Evolutionary conservation across 2,888 invertebrate species (phyloP).

Genomic region (Epirrhoe alternata): DNA sequence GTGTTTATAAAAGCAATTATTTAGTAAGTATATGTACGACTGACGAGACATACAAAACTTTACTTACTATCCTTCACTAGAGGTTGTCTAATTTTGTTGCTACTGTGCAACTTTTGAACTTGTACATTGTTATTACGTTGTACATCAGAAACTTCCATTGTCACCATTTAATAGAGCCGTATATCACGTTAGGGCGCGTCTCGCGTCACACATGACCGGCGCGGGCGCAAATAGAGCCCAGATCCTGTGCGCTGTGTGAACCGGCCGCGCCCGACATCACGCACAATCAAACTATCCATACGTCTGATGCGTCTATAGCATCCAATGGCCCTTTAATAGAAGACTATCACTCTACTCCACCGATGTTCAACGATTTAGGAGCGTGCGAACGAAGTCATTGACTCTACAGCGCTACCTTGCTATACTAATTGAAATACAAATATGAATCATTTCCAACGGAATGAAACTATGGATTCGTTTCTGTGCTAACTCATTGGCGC

Average conservation of each 20-base stretch:
- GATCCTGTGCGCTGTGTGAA: slow-evolving; percentile 79
- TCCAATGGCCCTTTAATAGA: slow-evolving; percentile 44
- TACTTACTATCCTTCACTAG: too few species aligned
- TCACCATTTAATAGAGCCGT: slow-evolving; percentile 47
- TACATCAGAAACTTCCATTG: slow-evolving; percentile 39
- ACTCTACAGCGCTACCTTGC: slow-evolving; percentile 34
- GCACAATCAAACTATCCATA: slow-evolving; percentile 56
- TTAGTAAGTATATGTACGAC: background rate
- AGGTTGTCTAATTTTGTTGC: background rate
- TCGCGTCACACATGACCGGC: slow-evolving; percentile 68
- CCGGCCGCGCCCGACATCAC: slow-evolving; percentile 63
- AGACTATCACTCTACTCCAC: slow-evolving; percentile 38
- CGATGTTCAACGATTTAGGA: slow-evolving; percentile 27
- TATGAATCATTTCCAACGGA: slow-evolving; percentile 22
- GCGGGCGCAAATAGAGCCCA: slow-evolving; percentile 81
- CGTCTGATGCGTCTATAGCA: slow-evolving; percentile 40
- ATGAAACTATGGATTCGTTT: slow-evolving; percentile 7
- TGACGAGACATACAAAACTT: background rate
- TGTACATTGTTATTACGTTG: slow-evolving; percentile 34
- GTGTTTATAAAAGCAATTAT: background rate
- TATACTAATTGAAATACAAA: slow-evolving; percentile 30
- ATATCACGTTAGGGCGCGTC: slow-evolving; percentile 65
- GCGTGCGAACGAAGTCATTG: slow-evolving; percentile 43
- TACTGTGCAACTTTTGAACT: slow-evolving; percentile 20
- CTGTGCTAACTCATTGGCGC: background rate